Evolutionary conservation across 2,113 vertebrate genomes (phyloP), one percentile per base, ranked within the genome.

Genomic region (Chunga burmeisteri): DNA sequence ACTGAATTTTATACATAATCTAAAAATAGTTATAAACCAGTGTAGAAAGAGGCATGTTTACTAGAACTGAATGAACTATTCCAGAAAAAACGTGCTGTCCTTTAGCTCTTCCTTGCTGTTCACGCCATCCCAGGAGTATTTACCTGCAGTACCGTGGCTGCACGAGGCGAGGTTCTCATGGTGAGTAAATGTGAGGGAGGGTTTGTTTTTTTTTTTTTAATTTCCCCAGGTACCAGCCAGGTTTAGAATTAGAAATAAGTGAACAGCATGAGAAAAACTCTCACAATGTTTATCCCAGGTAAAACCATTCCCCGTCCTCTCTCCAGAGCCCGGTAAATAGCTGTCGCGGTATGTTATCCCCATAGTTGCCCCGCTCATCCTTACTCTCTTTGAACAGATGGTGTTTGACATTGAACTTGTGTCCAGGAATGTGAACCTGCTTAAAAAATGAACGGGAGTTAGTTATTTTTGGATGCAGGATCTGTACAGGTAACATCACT

Each of bases 321-420:
- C 7, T 0, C 34, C 77, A 66, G 55, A n/a, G 23, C 29, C 63
- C 63, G 14, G 20, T 22, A 26, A 86, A 67, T 7, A 20, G 9
- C 42, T 63, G 11, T 72, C 70, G 38, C 9, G 16, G 47, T 8
- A 19, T 1, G 2, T 78, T 68, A 44, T 62, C 38, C 36, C 42
- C 6, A 2, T 13, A 6, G 15, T 3, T 66, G 62, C 50, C 47
- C 32, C 7, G 1, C 44, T 68, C 26, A 9, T 23, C 52, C 53
- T n/a, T 1, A 0, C 13, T 62, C 13, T 82, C 30, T 36, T 47
- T 27, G 44, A 49, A 38, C 0, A 4, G 30, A 10, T 22, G 17
- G 34, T 70, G 58, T 49, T 82, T 92, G 79, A n/a, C 25, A 1
- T 13, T 16, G 21, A 42, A 36, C 15, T 86, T 81, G n/a, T 61